These are phyloP conservation scores for Trinorchestia longiramus DNA, from an alignment of 1,140 invertebrate species.

Conservation along the genomic window DNA sequence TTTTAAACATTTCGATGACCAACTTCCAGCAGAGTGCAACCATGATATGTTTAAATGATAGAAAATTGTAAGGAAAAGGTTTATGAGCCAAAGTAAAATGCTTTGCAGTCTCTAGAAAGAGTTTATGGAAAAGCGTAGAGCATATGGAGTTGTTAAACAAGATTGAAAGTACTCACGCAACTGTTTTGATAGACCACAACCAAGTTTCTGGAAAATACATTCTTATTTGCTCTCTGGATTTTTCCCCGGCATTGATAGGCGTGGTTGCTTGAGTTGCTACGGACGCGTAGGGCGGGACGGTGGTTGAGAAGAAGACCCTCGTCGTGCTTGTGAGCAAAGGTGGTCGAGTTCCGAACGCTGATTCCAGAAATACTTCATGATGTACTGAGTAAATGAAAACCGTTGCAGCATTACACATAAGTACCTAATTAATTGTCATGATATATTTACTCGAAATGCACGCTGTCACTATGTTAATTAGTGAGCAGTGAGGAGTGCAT, in stretches of 20 bases:
- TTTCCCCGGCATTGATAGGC: neutral
- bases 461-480: neutral
- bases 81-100: neutral
- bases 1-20: too few species aligned
- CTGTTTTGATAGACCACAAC: neutral
- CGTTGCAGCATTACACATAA: neutral
- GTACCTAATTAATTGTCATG: neutral
- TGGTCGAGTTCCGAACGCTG: neutral
- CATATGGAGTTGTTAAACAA: neutral
- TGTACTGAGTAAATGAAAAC: neutral
- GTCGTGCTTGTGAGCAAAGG: neutral
- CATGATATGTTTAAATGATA: too few species aligned
- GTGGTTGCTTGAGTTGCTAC: neutral
- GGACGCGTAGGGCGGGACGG: neutral
- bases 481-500: neutral
- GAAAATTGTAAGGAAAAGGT: neutral
- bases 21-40: too few species aligned
- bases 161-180: conserved; percentile 33
- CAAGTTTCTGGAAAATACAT: conserved; percentile 44
- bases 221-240: neutral
- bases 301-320: neutral
- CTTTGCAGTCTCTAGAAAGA: neutral
- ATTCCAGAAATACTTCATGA: neutral
- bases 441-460: too few species aligned
- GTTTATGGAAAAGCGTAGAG: neutral